A percentile compares a stretch with the other conserved stretches of the same genome.
phyloP scores from a whole-genome alignment of 2,113 vertebrate genomes.

The Odontesthes bonariensis region DNA sequence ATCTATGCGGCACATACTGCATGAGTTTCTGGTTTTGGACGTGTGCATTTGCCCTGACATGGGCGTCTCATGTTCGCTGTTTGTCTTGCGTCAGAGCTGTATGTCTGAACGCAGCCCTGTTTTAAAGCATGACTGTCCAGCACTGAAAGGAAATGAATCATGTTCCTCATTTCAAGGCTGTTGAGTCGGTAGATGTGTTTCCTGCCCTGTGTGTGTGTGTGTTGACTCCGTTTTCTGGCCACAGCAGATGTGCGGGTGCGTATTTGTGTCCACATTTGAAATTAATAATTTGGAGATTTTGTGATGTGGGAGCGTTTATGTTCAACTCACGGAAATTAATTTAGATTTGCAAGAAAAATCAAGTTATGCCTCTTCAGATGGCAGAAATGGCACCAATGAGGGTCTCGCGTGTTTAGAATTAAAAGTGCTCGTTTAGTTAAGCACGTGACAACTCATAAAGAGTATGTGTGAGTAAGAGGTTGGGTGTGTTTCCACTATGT shows the following conservation, averaged over 20 bases:
- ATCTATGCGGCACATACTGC: not conserved
- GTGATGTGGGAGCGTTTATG: slow-evolving; percentile 14
- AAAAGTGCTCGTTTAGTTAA: not conserved
- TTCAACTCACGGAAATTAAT: not conserved
- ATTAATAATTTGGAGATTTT: slow-evolving; percentile 14
- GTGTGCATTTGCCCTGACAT: slow-evolving; percentile 4
- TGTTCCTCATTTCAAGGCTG: slow-evolving; percentile 78
- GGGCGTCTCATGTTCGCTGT: slow-evolving; percentile 9
- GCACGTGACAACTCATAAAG: not conserved
- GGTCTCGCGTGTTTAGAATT: not conserved
- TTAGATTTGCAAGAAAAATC: slow-evolving; percentile 3
- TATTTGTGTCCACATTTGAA: slow-evolving; percentile 7
- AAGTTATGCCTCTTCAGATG: not conserved
- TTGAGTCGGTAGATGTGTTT: slow-evolving; percentile 69
- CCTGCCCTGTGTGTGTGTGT: slow-evolving; percentile 58
- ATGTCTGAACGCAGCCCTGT: slow-evolving; percentile 39
- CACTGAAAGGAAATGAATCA: slow-evolving; percentile 81
- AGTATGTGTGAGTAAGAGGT: slow-evolving; percentile 1
- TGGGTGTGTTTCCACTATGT: slow-evolving; percentile 20
- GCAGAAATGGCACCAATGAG: slow-evolving; percentile 1
- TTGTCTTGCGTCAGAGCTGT: slow-evolving; percentile 13
- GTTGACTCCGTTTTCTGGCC: slow-evolving; percentile 50
- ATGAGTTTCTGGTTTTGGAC: slow-evolving; percentile 6
- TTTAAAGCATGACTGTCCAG: slow-evolving; percentile 43
- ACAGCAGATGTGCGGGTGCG: slow-evolving; percentile 57